A percentile compares a stretch with the other conserved stretches of the same genome.
phyloP scores from a whole-genome alignment of 2,888 invertebrate genomes.

The Azorinus chamasolen region DNA sequence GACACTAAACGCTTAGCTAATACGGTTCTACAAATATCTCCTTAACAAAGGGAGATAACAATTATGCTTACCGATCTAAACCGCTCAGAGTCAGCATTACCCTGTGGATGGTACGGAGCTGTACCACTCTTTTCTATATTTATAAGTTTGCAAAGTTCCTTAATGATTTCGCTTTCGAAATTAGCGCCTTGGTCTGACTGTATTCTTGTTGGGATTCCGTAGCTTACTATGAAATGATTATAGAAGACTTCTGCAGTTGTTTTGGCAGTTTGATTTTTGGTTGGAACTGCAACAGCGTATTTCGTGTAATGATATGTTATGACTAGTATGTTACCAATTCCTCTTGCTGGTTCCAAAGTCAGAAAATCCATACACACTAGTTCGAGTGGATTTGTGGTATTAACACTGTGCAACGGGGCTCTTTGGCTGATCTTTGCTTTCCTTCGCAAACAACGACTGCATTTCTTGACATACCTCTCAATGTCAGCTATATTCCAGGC shows the following conservation, averaged over 20 bases:
- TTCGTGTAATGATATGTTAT: constrained; percentile 38
- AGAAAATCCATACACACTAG: constrained; percentile 40
- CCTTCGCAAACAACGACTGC: too few relatives aligned
- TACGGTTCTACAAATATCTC: too few relatives aligned
- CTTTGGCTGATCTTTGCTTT: constrained; percentile 22
- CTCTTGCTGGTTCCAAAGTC: constrained; percentile 30
- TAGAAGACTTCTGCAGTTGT: constrained; percentile 36
- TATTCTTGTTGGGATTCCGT: constrained; percentile 20
- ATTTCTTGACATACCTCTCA: too few relatives aligned
- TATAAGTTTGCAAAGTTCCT: too few relatives aligned
- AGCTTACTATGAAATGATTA: constrained; percentile 22
- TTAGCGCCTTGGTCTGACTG: constrained; percentile 34
- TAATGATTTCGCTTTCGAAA: too few relatives aligned
- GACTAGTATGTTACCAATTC: constrained; percentile 18
- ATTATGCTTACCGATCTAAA: too few relatives aligned
- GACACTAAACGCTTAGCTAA: too few relatives aligned
- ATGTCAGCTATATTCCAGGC: too few relatives aligned
- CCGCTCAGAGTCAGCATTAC: too few relatives aligned
- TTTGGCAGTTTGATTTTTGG: constrained; percentile 34
- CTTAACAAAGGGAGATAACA: too few relatives aligned
- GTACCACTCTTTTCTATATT: too few relatives aligned
- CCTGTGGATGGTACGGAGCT: too few relatives aligned
- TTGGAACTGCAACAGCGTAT: constrained; percentile 20
- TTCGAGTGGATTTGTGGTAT: constrained; percentile 30
- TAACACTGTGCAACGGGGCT: constrained; percentile 18